Evolutionary conservation across 2,888 invertebrate genomes (phyloP).

Genomic region (Sphaerophoria rueppellii): DNA sequence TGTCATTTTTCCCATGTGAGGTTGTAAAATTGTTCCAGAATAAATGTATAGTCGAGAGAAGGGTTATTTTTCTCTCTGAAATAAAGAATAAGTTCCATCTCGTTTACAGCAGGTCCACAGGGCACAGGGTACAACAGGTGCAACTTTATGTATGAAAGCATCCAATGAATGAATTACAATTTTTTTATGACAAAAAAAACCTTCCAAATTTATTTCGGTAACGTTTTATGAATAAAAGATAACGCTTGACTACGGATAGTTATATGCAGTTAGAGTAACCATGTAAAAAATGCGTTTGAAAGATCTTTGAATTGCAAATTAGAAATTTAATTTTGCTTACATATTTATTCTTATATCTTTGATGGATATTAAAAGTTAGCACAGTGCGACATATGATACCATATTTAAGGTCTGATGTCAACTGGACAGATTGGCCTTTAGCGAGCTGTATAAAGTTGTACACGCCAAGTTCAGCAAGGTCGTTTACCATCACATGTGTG

Average conservation of each 20-base stretch:
- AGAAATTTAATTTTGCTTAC: no score
- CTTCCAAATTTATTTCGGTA: constrained; percentile 1
- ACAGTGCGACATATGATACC: no score
- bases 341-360: no score
- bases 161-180: neutral
- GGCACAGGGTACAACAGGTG: neutral
- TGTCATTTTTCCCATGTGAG: constrained; percentile 35
- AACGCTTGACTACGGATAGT: neutral
- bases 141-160: neutral
- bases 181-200: neutral
- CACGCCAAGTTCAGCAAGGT: no score
- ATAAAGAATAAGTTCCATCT: constrained; percentile 1
- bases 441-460: no score
- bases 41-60: neutral
- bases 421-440: no score
- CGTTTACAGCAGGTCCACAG: neutral
- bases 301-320: no score
- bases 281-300: no score
- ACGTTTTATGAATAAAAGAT: constrained; percentile 4
- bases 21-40: neutral
- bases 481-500: no score
- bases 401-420: no score
- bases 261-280: no score
- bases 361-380: no score
- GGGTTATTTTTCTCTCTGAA: neutral